phyloP scores from a whole-genome alignment of 2,797 vertebrate species.

The Lutjanus campechanus region DNA sequence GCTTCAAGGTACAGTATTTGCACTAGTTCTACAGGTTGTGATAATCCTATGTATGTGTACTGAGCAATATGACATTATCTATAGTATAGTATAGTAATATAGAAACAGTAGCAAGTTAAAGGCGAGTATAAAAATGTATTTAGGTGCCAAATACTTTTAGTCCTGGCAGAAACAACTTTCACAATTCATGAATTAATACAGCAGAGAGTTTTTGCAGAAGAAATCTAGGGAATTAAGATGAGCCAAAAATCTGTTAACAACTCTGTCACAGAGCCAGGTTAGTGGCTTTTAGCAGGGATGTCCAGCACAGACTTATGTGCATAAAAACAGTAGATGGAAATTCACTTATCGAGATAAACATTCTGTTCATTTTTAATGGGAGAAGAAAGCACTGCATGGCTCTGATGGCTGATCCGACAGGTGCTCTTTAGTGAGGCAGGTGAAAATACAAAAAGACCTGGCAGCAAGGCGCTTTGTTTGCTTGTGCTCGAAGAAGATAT shows the following conservation, averaged over 20 bases:
- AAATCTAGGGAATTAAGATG: not conserved
- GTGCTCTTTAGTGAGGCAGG: no score
- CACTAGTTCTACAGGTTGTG: not conserved
- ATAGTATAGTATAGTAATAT: not conserved
- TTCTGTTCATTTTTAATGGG: not conserved
- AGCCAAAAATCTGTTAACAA: not conserved
- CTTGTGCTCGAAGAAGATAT: no score
- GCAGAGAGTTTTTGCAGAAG: not conserved
- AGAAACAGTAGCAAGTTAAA: no score
- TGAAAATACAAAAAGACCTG: no score
- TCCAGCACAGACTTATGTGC: no score
- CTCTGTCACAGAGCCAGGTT: no score
- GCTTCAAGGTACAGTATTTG: constrained; percentile 74
- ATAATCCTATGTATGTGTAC: not conserved
- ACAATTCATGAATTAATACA: not conserved
- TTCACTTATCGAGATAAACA: not conserved
- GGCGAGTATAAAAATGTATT: not conserved
- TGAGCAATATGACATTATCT: not conserved
- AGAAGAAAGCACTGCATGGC: no score
- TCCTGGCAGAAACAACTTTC: not conserved
- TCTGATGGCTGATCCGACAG: no score
- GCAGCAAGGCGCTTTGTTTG: no score
- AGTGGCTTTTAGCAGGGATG: no score
- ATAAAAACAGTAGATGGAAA: no score
- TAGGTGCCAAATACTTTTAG: no score